These are phyloP conservation scores for Netelia inedita DNA, from an alignment of 2,888 invertebrate genomes.

Conservation along the genomic window DNA sequence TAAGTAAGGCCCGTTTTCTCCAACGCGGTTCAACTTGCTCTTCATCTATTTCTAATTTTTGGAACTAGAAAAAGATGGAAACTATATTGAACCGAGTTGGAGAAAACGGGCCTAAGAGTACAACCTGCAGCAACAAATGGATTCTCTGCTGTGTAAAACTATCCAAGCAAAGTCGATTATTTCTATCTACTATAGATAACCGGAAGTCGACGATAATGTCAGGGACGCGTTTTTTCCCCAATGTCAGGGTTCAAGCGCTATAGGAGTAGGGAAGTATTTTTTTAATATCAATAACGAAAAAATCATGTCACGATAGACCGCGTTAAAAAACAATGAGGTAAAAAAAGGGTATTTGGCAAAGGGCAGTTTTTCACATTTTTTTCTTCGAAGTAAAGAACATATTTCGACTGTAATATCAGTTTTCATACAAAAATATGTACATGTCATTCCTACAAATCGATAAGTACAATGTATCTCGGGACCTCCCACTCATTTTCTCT, in stretches of 20 bases:
- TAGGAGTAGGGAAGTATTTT: too few relatives aligned
- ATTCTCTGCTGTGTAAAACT: constrained; percentile 1
- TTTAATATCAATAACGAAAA: neutral
- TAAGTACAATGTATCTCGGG: constrained; percentile 64
- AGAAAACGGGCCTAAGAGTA: too few relatives aligned
- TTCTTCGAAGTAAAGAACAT: constrained; percentile 30
- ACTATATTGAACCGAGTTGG: too few relatives aligned
- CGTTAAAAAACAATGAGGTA: too few relatives aligned
- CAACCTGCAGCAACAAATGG: neutral
- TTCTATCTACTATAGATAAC: neutral
- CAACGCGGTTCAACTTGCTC: too few relatives aligned
- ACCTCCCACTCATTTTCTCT: constrained; percentile 11
- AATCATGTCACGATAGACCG: neutral
- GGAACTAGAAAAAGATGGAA: too few relatives aligned
- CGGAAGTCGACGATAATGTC: constrained; percentile 50
- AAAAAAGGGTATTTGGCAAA: neutral
- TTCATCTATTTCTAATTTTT: too few relatives aligned
- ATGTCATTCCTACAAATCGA: constrained; percentile 57
- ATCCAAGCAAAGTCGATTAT: neutral
- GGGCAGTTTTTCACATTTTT: too few relatives aligned
- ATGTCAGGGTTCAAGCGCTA: constrained; percentile 29
- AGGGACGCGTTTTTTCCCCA: constrained; percentile 10
- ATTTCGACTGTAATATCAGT: constrained; percentile 54
- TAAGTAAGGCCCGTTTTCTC: too few relatives aligned
- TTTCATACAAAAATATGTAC: constrained; percentile 70